Base-by-base conservation (phyloP, 1,140 invertebrate species). In the Druon quercuslanigerum region DNA sequence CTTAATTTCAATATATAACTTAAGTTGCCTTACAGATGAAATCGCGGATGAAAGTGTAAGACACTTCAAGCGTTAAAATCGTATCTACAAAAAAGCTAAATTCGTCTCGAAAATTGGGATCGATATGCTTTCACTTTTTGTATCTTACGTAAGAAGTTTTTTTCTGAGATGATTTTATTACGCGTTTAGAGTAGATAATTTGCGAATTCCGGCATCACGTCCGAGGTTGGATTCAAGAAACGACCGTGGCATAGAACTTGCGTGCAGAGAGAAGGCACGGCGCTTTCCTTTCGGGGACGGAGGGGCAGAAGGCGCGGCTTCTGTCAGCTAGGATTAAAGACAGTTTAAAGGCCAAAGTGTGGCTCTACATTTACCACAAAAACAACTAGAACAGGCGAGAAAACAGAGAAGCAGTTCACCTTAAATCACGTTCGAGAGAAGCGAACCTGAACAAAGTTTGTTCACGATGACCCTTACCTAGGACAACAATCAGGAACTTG, bases 291-390 rank as follows among this genome's bases (percentile, higher is more conserved):
- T 77, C 57, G 71, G 54, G 70, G 54, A 4, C 25, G 56, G 54
- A 50, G 71, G 57, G 56, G 72, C 72, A 79, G 66, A 78, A 82
- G 70, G 60, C 77, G 78, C 74, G 80, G 77, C 80, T 80, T 84
- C 82, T 80, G 79, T 79, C 82, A 79, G 75, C 66, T 73, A 56
- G 50, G 80, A 79, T 82, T 80, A 77, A 74, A 82, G 83, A 80
- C 75, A 77, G 73, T 66, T 66, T 66, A 66, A 66, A 66, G 60
- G 60, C 60, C 60, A 66, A 40, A 66, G 60, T 40, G 25, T 66
- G 16, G 60, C 25, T 46, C 54, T 33, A 46, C 40, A 46, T 46
- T 11, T 46, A 40, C 60, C 25, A 66, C 20, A 40, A 66, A 66
- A 33, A 33, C 7, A 46, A 46, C 40, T 46, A 40, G 60, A 66